A percentile compares a stretch with the other conserved stretches of the same genome.
phyloP scores from a whole-genome alignment of 2,888 invertebrate species.

The Tenthredo amoena region DNA sequence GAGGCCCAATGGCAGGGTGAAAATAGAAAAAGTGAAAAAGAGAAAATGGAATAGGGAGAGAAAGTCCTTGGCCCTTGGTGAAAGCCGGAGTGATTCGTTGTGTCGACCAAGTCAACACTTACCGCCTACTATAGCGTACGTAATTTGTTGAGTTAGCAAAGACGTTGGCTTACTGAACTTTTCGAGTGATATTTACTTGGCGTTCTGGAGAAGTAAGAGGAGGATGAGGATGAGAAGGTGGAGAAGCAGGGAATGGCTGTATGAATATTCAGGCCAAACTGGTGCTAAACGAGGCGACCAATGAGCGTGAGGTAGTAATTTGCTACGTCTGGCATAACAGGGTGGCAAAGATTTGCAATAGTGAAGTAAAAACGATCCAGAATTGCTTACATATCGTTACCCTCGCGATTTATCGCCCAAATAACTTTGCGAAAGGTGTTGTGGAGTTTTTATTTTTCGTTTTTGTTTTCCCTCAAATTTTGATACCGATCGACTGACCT shows the following conservation, averaged over 20 bases:
- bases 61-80: slow-evolving; percentile 22
- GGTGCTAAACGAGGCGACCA: slow-evolving; percentile 76
- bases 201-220: slow-evolving; percentile 61
- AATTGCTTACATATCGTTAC: not conserved
- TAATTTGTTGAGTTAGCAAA: slow-evolving; percentile 48
- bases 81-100: slow-evolving; percentile 42
- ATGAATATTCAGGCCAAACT: slow-evolving; percentile 77
- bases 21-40: slow-evolving; percentile 36
- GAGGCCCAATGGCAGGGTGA: slow-evolving; percentile 54
- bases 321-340: slow-evolving; percentile 42
- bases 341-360: slow-evolving; percentile 11
- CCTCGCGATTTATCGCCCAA: not conserved
- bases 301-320: slow-evolving; percentile 63
- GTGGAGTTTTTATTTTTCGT: not conserved
- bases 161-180: slow-evolving; percentile 66
- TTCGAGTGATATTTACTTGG: slow-evolving; percentile 75
- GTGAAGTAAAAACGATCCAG: slow-evolving; percentile 1
- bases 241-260: slow-evolving; percentile 51
- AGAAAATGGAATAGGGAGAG: not conserved
- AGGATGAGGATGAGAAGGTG: not conserved
- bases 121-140: slow-evolving; percentile 32
- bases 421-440: not conserved
- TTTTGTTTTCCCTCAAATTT: not conserved
- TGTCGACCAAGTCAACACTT: slow-evolving; percentile 46
- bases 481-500: not conserved